Percentiles rank a stretch among this genome's conserved stretches.
phyloP scores from a whole-genome alignment of 2,113 vertebrate species.

The Callopanchax toddi region DNA sequence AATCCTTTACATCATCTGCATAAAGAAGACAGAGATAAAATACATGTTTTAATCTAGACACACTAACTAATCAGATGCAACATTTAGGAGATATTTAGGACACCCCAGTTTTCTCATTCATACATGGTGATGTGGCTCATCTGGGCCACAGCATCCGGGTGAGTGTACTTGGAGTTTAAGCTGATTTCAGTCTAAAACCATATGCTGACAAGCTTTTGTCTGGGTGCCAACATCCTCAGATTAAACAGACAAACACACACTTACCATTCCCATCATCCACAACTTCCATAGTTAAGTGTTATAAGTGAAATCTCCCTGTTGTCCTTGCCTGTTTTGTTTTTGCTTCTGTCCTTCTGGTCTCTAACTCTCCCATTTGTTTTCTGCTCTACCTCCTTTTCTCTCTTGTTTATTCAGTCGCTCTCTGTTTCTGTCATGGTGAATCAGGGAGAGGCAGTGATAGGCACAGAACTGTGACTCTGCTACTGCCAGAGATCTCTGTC shows the following conservation, averaged over 20 bases:
- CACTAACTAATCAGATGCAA: background rate
- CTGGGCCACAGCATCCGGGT: conserved; percentile 35
- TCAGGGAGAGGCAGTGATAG: conserved; percentile 70
- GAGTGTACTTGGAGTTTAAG: conserved; percentile 55
- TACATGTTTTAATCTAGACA: background rate
- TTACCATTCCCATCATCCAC: conserved; percentile 63
- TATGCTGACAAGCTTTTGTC: conserved; percentile 62
- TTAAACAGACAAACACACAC: conserved; percentile 48
- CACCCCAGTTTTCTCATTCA: conserved; percentile 13
- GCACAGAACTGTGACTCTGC: conserved; percentile 62
- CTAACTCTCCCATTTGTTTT: conserved; percentile 41
- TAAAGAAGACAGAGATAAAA: too few species aligned
- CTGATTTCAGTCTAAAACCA: conserved; percentile 64
- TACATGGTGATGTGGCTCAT: too few species aligned
- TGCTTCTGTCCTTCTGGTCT: conserved; percentile 15
- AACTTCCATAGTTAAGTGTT: conserved; percentile 59
- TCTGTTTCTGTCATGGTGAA: conserved; percentile 65
- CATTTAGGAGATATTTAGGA: conserved; percentile 11
- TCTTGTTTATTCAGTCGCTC: conserved; percentile 52
- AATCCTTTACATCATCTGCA: too few species aligned
- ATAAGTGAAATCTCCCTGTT: conserved; percentile 28
- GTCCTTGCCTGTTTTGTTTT: conserved; percentile 30
- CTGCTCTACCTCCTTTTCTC: conserved; percentile 27
- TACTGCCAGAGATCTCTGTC: conserved; percentile 60
- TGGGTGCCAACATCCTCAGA: conserved; percentile 55